Evolutionary conservation across 2,888 invertebrate species (phyloP).

Genomic region (Drosophila neotestacea): DNA sequence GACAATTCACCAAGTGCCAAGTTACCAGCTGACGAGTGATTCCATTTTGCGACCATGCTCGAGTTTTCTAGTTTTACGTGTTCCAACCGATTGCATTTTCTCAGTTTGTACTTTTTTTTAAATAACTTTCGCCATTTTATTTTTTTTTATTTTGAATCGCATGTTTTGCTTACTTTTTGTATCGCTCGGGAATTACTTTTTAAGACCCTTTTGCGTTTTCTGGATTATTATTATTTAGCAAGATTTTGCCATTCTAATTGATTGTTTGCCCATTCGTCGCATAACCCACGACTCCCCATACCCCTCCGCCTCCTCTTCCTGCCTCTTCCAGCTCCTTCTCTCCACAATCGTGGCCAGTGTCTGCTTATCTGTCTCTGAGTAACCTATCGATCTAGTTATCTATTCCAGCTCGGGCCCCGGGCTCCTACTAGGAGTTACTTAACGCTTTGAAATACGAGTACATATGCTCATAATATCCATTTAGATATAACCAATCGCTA

Average conservation of each 20-base stretch:
- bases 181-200: constrained; percentile 70
- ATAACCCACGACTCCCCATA: too few species aligned
- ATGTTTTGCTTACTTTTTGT: constrained; percentile 46
- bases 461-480: constrained; percentile 78
- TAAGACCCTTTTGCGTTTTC: constrained; percentile 72
- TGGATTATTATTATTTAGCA: constrained; percentile 79
- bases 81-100: constrained; percentile 38
- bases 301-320: constrained; percentile 13
- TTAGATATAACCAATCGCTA: constrained; percentile 72
- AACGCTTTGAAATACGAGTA: constrained; percentile 33
- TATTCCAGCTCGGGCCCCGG: constrained; percentile 50
- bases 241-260: constrained; percentile 78
- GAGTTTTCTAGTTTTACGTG: constrained; percentile 34
- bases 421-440: constrained; percentile 58
- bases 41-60: constrained; percentile 32
- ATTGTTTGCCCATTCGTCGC: constrained; percentile 67
- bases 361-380: constrained; percentile 63
- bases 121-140: constrained; percentile 44
- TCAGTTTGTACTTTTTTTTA: constrained; percentile 1
- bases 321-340: constrained; percentile 6
- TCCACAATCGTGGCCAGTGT: constrained; percentile 5
- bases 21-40: constrained; percentile 14
- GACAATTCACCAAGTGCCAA: constrained; percentile 9
- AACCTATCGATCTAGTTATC: constrained; percentile 77
- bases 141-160: constrained; percentile 17